A percentile compares a stretch with the other conserved stretches of the same genome.
Evolutionary conservation across 2,797 vertebrate genomes (phyloP).

Genomic region (Epinephelus coioides): DNA sequence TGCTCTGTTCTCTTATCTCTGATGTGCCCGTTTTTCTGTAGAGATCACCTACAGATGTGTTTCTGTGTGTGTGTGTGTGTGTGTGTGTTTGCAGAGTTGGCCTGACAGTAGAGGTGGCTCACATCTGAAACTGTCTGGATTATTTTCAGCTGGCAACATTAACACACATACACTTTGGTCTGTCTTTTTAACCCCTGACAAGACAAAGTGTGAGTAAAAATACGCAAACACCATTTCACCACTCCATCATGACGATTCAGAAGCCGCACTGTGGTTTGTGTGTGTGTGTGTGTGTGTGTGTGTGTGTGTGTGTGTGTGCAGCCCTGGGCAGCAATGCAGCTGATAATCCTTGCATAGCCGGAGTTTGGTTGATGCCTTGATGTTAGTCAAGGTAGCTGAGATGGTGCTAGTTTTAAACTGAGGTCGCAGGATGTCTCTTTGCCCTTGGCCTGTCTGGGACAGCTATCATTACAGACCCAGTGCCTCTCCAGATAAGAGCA

Average conservation of each 20-base stretch:
- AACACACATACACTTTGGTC: slow-evolving; percentile 18
- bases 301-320: not conserved
- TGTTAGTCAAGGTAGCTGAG: slow-evolving; percentile 37
- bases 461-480: slow-evolving; percentile 69
- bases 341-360: slow-evolving; percentile 34
- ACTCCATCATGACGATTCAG: not conserved
- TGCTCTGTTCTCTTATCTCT: slow-evolving; percentile 76
- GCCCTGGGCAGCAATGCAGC: not conserved
- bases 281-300: not conserved
- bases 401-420: slow-evolving; percentile 38
- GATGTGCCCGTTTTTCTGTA: slow-evolving; percentile 69
- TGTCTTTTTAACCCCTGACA: slow-evolving; percentile 26
- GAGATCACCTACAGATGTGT: slow-evolving; percentile 67
- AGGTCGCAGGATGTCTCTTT: slow-evolving; percentile 50
- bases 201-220: slow-evolving; percentile 21
- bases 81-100: slow-evolving; percentile 20
- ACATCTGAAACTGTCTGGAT: slow-evolving; percentile 37
- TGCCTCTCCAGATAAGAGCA: slow-evolving; percentile 71
- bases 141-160: slow-evolving; percentile 29
- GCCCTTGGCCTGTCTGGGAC: slow-evolving; percentile 70
- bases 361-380: slow-evolving; percentile 38
- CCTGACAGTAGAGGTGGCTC: slow-evolving; percentile 47
- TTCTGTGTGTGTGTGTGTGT: slow-evolving; percentile 28
- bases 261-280: not conserved
- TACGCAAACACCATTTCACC: not conserved